phyloP scores from a whole-genome alignment of 1,140 invertebrate genomes.

The Drosophila pseudoananassae region DNA sequence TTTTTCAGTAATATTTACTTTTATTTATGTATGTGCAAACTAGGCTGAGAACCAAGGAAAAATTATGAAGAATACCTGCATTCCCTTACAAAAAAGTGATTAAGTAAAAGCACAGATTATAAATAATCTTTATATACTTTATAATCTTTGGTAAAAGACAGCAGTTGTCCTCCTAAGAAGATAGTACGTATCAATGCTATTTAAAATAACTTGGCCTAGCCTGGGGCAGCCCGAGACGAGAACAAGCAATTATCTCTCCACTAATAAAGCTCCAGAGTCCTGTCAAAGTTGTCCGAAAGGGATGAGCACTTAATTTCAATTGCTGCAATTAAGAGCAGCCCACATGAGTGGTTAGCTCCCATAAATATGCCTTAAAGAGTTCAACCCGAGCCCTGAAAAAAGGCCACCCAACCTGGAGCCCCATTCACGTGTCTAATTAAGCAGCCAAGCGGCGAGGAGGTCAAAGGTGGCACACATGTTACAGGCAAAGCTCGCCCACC shows the following conservation, averaged over 20 bases:
- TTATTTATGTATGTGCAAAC: too few relatives aligned
- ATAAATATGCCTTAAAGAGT: slow-evolving; percentile 77
- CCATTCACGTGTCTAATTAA: slow-evolving; percentile 79
- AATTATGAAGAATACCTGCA: too few relatives aligned
- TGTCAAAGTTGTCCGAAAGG: slow-evolving; percentile 38
- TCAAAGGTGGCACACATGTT: slow-evolving; percentile 50
- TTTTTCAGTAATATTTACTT: too few relatives aligned
- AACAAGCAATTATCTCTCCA: slow-evolving; percentile 44
- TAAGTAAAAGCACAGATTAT: too few relatives aligned
- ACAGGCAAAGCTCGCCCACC: slow-evolving; percentile 54
- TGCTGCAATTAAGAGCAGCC: slow-evolving; percentile 75
- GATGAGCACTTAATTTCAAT: slow-evolving; percentile 78
- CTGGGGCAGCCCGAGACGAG: slow-evolving; percentile 42
- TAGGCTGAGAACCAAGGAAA: too few relatives aligned
- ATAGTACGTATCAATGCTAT: slow-evolving; percentile 1
- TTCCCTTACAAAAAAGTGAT: too few relatives aligned
- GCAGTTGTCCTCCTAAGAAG: too few relatives aligned
- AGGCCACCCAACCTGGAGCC: slow-evolving; percentile 17
- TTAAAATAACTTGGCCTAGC: slow-evolving; percentile 26
- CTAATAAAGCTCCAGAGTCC: slow-evolving; percentile 56
- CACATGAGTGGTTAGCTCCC: slow-evolving; percentile 44
- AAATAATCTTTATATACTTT: too few relatives aligned
- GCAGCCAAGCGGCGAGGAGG: slow-evolving; percentile 23
- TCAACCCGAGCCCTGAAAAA: slow-evolving; percentile 41
- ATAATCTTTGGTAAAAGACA: too few relatives aligned